phyloP scores from a whole-genome alignment of 2,888 invertebrate genomes.

The Cyclophora albipunctata region DNA sequence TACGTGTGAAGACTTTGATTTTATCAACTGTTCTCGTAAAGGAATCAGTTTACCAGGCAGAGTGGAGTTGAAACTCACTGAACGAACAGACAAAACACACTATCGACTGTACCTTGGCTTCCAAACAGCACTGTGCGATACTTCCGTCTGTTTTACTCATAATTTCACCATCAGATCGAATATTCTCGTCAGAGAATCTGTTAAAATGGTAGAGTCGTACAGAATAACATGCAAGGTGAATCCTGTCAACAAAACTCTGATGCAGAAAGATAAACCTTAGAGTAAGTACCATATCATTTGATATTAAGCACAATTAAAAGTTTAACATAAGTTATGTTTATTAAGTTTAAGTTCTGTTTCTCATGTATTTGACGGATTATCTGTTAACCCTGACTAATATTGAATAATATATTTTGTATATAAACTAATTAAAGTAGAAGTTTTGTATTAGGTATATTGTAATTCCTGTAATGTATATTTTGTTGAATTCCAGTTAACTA shows the following conservation, averaged over 20 bases:
- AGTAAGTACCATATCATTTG: too few species aligned
- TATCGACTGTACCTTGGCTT: slow-evolving; percentile 64
- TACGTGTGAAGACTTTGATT: slow-evolving; percentile 58
- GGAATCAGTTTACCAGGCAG: slow-evolving; percentile 57
- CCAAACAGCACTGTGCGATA: slow-evolving; percentile 58
- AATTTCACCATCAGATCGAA: slow-evolving; percentile 60
- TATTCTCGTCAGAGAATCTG: slow-evolving; percentile 61
- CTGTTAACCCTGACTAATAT: too few species aligned
- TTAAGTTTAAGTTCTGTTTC: too few species aligned
- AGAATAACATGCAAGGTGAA: slow-evolving; percentile 70
- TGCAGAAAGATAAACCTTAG: too few species aligned
- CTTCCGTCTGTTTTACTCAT: slow-evolving; percentile 53
- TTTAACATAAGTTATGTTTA: background rate
- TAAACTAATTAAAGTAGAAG: too few species aligned
- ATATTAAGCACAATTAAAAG: slow-evolving; percentile 9
- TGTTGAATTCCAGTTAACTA: too few species aligned
- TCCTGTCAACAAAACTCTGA: slow-evolving; percentile 39
- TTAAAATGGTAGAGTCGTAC: slow-evolving; percentile 65
- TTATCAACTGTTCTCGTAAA: slow-evolving; percentile 46
- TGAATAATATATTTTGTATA: too few species aligned
- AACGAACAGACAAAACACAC: slow-evolving; percentile 58
- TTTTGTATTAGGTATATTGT: too few species aligned
- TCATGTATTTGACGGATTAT: too few species aligned
- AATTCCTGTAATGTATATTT: too few species aligned
- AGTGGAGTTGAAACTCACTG: slow-evolving; percentile 63